Conservation (phyloP, 2,888 invertebrate species). For the Microchrysa polita region DNA sequence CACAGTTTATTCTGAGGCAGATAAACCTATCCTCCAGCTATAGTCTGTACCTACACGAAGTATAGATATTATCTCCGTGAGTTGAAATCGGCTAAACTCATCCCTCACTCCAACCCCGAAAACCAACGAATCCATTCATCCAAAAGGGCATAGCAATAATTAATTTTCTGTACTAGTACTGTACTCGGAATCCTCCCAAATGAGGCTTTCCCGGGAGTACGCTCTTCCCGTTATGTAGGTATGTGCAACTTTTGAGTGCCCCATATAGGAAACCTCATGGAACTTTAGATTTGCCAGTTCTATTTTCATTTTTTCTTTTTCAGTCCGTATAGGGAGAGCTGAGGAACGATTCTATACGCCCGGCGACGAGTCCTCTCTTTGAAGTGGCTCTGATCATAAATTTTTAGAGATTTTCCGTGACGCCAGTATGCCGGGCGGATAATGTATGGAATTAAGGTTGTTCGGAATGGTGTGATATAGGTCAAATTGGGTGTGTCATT, state of each 20-base stretch:
- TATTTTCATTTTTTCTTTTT: not conserved
- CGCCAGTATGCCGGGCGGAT: constrained; percentile 23
- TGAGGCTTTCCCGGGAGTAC: not conserved
- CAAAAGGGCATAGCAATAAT: constrained; percentile 28
- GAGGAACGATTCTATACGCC: not conserved
- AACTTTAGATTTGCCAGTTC: no score
- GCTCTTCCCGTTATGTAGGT: not conserved
- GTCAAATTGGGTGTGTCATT: constrained; percentile 41
- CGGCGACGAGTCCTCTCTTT: constrained; percentile 13
- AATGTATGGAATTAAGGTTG: constrained; percentile 36
- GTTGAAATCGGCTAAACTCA: not conserved
- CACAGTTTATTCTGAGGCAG: constrained; percentile 11
- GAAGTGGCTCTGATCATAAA: constrained; percentile 30
- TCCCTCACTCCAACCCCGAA: no score
- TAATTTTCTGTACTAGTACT: constrained; percentile 30
- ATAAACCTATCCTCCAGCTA: constrained; percentile 20
- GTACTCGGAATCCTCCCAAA: constrained; percentile 21
- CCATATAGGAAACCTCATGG: no score
- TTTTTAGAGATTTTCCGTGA: constrained; percentile 31
- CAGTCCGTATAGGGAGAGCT: not conserved
- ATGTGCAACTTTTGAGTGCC: not conserved
- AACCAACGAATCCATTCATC: not conserved
- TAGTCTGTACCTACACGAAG: no score
- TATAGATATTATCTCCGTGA: constrained; percentile 11
- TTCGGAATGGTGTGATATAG: constrained; percentile 36